A percentile compares a stretch with the other conserved stretches of the same genome.
Evolutionary conservation across 2,113 vertebrate species (phyloP).

Genomic region (Indicator indicator): DNA sequence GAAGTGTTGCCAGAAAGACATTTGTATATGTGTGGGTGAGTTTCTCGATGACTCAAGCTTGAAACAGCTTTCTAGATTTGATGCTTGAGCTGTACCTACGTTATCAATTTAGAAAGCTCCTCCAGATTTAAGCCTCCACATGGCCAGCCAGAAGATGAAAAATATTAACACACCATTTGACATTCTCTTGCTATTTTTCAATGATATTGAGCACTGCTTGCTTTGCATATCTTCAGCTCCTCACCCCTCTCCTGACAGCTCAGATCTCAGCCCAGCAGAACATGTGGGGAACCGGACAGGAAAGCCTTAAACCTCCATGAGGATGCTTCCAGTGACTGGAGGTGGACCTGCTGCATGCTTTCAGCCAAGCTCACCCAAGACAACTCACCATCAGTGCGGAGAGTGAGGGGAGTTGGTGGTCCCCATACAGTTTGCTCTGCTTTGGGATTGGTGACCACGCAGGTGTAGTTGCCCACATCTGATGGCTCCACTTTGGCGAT

Average conservation of each 20-base stretch:
- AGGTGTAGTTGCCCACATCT: slow-evolving; percentile 87
- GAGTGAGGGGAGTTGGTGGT: slow-evolving; percentile 84
- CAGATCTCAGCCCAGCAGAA: too few relatives aligned
- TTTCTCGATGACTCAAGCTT: not conserved
- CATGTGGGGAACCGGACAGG: too few relatives aligned
- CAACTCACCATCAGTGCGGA: slow-evolving; percentile 82
- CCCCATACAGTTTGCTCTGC: slow-evolving; percentile 75
- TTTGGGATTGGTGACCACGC: slow-evolving; percentile 80
- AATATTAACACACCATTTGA: not conserved
- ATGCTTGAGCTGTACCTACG: not conserved
- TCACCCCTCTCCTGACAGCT: too few relatives aligned
- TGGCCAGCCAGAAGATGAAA: not conserved
- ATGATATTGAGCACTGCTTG: not conserved
- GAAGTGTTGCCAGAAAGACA: not conserved
- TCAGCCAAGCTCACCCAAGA: not conserved
- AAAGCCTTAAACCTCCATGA: fast-evolving
- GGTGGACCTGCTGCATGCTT: too few relatives aligned
- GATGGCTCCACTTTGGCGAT: slow-evolving; percentile 86
- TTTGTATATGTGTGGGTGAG: not conserved
- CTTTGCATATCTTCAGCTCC: not conserved
- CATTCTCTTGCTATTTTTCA: not conserved
- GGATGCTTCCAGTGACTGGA: not conserved
- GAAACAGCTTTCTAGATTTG: not conserved
- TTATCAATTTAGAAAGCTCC: slow-evolving; percentile 17
- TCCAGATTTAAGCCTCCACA: not conserved